phyloP scores from a whole-genome alignment of 1,140 invertebrate species.

The Trinorchestia longiramus region DNA sequence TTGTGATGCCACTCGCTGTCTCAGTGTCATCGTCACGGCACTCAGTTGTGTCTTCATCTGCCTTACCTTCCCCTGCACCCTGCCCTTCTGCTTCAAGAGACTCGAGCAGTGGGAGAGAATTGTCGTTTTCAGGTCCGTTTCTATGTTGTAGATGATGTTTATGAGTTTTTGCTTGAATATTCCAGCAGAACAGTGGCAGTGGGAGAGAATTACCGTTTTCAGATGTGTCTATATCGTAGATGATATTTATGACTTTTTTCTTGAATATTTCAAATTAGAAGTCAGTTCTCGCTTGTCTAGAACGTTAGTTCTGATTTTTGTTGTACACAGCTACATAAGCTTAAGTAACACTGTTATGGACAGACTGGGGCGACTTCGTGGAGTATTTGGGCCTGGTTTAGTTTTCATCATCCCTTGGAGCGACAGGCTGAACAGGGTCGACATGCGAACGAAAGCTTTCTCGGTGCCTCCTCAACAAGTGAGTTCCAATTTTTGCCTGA shows the following conservation, averaged over 20 bases:
- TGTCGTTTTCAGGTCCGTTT: slow-evolving; percentile 61
- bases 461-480: slow-evolving; percentile 60
- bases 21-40: slow-evolving; percentile 59
- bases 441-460: slow-evolving; percentile 63
- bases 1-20: slow-evolving; percentile 58
- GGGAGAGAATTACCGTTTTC: no score
- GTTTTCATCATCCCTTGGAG: slow-evolving; percentile 64
- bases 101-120: slow-evolving; percentile 67
- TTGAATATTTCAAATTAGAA: no score
- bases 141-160: neutral
- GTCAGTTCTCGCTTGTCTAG: no score
- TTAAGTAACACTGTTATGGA: neutral
- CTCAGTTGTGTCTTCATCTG: slow-evolving; percentile 64
- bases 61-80: slow-evolving; percentile 66
- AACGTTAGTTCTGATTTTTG: no score
- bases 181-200: neutral
- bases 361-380: slow-evolving; percentile 49
- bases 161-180: neutral
- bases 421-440: slow-evolving; percentile 57
- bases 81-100: slow-evolving; percentile 67
- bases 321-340: neutral
- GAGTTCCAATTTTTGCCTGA: neutral
- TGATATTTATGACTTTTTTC: no score
- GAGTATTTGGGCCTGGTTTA: slow-evolving; percentile 58
- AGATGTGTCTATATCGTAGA: no score